A percentile compares a stretch with the other conserved stretches of the same genome.
Evolutionary conservation across 2,113 vertebrate species (phyloP).

Genomic region (Chionomys nivalis): DNA sequence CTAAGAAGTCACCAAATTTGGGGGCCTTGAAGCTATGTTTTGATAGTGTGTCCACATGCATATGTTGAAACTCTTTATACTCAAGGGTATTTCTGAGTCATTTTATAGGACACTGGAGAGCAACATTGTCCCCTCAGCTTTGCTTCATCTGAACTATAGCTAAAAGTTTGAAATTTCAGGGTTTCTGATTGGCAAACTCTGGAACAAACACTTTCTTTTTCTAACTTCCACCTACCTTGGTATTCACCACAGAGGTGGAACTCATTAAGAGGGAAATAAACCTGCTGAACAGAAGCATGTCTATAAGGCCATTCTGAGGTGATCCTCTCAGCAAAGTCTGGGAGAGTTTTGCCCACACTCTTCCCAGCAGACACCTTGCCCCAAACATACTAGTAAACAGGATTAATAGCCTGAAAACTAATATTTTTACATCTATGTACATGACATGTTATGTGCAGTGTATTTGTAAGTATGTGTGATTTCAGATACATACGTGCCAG

Average conservation of each 20-base stretch:
- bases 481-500: neutral
- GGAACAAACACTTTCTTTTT: slow-evolving; percentile 88
- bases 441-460: neutral
- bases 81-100: slow-evolving; percentile 89
- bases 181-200: slow-evolving; percentile 94
- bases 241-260: slow-evolving; percentile 67
- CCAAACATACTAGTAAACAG: neutral
- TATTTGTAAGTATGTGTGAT: neutral
- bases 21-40: slow-evolving; percentile 90
- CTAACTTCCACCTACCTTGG: slow-evolving; percentile 70
- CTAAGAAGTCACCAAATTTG: slow-evolving; percentile 90
- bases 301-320: too few species aligned
- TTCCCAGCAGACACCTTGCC: neutral
- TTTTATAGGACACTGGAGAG: slow-evolving; percentile 86
- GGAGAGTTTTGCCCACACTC: neutral
- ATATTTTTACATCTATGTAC: neutral
- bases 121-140: slow-evolving; percentile 93
- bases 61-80: slow-evolving; percentile 89
- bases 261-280: slow-evolving; percentile 61
- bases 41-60: slow-evolving; percentile 94
- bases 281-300: neutral
- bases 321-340: neutral
- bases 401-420: neutral
- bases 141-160: slow-evolving; percentile 93
- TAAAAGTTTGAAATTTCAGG: slow-evolving; percentile 93